These are phyloP conservation scores for Sporophila hypoxantha DNA, from an alignment of 2,113 vertebrate genomes.

Conservation along the genomic window DNA sequence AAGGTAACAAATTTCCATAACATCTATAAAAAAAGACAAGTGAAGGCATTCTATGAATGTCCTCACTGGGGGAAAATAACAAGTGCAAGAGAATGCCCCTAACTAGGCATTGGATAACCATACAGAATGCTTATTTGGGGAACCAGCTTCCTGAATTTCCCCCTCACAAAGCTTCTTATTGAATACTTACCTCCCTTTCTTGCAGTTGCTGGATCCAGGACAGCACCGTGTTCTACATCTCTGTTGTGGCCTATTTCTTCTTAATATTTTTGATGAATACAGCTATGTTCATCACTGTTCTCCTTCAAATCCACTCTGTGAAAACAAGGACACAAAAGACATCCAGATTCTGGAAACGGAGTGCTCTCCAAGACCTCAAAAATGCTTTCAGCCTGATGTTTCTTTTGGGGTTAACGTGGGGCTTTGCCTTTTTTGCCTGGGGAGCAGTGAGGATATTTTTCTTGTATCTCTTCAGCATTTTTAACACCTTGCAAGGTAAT, in stretches of 20 bases:
- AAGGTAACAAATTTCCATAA: background rate
- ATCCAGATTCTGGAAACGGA: background rate
- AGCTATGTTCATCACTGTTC: constrained; percentile 76
- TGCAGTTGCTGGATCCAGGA: constrained; percentile 86
- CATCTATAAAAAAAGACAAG: background rate
- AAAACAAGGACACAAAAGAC: constrained; percentile 56
- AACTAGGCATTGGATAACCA: background rate
- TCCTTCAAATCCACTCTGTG: constrained; percentile 76
- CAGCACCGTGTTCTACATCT: constrained; percentile 71
- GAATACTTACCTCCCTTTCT: background rate
- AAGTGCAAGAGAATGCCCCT: background rate
- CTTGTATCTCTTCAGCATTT: constrained; percentile 82
- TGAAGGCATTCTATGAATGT: background rate
- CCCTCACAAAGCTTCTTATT: background rate
- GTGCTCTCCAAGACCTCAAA: constrained; percentile 70
- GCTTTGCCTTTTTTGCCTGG: constrained; percentile 79
- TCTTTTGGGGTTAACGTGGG: constrained; percentile 86
- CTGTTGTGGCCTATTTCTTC: constrained; percentile 75
- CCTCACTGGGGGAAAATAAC: background rate
- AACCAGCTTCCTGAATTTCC: background rate
- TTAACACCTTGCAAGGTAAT: constrained; percentile 85
- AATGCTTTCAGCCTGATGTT: constrained; percentile 78
- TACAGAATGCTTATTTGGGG: background rate
- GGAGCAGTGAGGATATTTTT: constrained; percentile 70
- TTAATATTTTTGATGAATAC: constrained; percentile 78